Conservation (phyloP, 2,888 invertebrate genomes). For the Andrena bicolor region DNA sequence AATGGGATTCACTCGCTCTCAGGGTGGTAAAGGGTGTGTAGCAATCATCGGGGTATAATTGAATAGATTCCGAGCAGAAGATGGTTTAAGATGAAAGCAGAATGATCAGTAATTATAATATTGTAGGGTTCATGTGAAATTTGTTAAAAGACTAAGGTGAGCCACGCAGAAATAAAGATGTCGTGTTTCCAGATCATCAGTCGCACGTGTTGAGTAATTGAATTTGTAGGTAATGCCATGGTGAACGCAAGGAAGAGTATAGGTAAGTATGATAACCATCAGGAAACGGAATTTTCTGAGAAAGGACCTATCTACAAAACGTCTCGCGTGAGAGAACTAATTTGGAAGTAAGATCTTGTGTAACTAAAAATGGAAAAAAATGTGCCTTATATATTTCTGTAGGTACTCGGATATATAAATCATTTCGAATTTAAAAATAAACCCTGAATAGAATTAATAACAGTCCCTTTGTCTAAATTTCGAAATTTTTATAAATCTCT, state of each 20-base stretch:
- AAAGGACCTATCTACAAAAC: neutral
- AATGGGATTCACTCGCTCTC: too few species aligned
- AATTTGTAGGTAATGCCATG: neutral
- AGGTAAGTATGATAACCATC: neutral
- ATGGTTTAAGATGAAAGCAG: too few species aligned
- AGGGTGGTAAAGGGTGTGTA: too few species aligned
- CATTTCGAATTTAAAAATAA: too few species aligned
- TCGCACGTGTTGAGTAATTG: neutral
- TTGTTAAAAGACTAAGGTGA: neutral
- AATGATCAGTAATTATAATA: too few species aligned
- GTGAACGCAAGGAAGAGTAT: neutral
- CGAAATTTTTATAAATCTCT: too few species aligned
- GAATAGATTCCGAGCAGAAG: too few species aligned
- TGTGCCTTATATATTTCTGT: neutral
- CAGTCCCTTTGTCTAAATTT: too few species aligned
- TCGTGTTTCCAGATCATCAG: neutral
- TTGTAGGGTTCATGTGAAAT: too few species aligned
- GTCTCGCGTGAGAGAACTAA: slow-evolving; percentile 1
- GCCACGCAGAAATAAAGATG: neutral
- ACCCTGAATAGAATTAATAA: too few species aligned
- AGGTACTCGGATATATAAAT: too few species aligned
- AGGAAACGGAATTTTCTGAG: neutral
- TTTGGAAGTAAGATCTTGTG: neutral
- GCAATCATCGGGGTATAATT: too few species aligned
- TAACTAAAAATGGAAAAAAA: neutral